Percentiles rank a stretch among this genome's conserved stretches.
These are phyloP conservation scores for Aplysia californica DNA, from an alignment of 1,140 invertebrate species.

Conservation along the genomic window DNA sequence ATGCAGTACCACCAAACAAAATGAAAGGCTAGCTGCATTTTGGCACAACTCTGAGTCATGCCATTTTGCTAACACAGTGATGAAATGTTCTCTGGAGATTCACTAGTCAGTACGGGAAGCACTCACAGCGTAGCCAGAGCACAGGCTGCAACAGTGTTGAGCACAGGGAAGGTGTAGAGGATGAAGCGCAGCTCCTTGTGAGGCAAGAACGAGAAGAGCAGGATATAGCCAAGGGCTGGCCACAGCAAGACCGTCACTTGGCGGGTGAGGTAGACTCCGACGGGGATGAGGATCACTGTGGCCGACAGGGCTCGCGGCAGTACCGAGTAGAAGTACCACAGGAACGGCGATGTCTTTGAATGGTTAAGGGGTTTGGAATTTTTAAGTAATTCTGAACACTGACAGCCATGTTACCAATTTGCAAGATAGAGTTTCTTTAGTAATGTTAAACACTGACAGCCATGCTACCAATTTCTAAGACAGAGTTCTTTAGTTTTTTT, in stretches of 20 bases:
- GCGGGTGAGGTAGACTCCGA: slow-evolving; percentile 81
- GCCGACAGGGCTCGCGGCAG: slow-evolving; percentile 88
- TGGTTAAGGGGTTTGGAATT: not conserved
- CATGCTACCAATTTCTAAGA: no score
- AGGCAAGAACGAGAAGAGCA: slow-evolving; percentile 93
- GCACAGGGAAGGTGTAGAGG: slow-evolving; percentile 93
- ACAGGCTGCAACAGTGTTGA: slow-evolving; percentile 91
- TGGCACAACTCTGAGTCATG: no score
- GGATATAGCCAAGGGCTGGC: slow-evolving; percentile 85
- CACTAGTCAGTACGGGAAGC: no score
- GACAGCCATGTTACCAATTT: no score
- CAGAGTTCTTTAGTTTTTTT: no score
- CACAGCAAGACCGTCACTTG: slow-evolving; percentile 77
- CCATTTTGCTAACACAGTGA: no score
- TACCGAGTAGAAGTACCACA: slow-evolving; percentile 99
- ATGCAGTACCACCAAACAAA: no score
- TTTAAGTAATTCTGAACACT: not conserved
- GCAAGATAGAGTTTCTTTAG: no score
- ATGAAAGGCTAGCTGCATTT: no score
- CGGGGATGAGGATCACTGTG: slow-evolving; percentile 83
- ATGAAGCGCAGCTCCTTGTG: slow-evolving; percentile 99
- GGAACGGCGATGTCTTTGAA: slow-evolving; percentile 89
- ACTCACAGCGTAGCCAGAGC: slow-evolving; percentile 90
- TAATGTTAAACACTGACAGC: no score
- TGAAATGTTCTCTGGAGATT: no score